Conservation (phyloP, 2,797 vertebrate genomes). For the Ataeniobius toweri region DNA sequence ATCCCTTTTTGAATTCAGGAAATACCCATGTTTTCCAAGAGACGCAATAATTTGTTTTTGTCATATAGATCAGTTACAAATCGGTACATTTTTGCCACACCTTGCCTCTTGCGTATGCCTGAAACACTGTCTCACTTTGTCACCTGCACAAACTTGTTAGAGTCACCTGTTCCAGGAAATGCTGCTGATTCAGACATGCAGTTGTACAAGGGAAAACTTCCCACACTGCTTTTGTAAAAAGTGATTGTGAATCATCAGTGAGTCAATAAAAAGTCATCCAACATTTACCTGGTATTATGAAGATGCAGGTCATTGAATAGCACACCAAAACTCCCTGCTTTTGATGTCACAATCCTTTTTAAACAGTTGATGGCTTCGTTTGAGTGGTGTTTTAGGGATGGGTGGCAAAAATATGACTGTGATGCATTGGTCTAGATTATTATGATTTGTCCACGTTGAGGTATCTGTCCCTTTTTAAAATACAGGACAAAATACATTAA, state of each 20-base stretch:
- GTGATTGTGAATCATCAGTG: constrained; percentile 29
- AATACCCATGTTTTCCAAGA: constrained; percentile 30
- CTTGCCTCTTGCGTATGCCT: constrained; percentile 38
- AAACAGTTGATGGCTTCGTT: background rate
- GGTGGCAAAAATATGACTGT: background rate
- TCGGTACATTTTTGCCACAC: constrained; percentile 36
- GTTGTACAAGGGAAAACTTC: background rate
- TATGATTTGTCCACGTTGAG: background rate
- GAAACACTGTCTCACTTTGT: constrained; percentile 51
- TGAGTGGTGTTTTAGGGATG: background rate
- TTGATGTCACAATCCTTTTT: background rate
- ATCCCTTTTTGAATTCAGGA: constrained; percentile 22
- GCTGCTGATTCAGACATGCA: constrained; percentile 22
- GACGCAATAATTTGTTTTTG: constrained; percentile 24
- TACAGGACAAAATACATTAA: background rate
- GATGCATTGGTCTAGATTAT: background rate
- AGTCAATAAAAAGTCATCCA: constrained; percentile 13
- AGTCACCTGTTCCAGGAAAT: constrained; percentile 44
- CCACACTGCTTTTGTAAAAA: background rate
- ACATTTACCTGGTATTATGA: background rate
- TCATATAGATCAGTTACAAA: constrained; percentile 20
- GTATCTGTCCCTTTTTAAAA: background rate
- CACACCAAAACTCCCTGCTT: background rate
- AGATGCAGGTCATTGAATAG: background rate
- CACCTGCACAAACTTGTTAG: constrained; percentile 69